These are phyloP conservation scores for Halcyon senegalensis DNA, from an alignment of 2,113 vertebrate genomes.

Conservation along the genomic window DNA sequence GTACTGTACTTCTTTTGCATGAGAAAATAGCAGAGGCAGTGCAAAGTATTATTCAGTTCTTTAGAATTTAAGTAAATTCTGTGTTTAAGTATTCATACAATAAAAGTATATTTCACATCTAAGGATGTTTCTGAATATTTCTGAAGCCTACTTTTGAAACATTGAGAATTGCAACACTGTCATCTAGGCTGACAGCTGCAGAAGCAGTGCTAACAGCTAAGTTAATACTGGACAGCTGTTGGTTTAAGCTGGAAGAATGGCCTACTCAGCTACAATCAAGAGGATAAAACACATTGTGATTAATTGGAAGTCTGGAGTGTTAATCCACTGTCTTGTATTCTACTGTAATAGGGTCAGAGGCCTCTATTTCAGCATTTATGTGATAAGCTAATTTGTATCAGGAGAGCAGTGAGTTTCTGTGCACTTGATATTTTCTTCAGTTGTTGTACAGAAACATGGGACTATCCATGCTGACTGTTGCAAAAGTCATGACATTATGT, in stretches of 20 bases:
- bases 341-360: background rate
- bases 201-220: background rate
- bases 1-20: background rate
- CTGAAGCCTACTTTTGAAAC: background rate
- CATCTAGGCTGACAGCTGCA: background rate
- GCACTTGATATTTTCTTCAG: conserved; percentile 40
- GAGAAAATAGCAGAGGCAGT: background rate
- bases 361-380: background rate
- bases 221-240: background rate
- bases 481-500: background rate
- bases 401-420: background rate
- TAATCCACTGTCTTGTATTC: conserved; percentile 11
- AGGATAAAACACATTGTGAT: background rate
- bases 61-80: background rate
- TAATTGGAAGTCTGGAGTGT: conserved; percentile 19
- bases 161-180: background rate
- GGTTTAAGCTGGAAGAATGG: background rate
- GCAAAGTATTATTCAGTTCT: background rate
- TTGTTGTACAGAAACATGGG: background rate
- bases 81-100: background rate
- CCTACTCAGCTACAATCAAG: background rate
- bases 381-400: background rate
- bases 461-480: background rate
- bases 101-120: background rate
- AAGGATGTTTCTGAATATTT: background rate